Evolutionary conservation across 2,113 vertebrate genomes (phyloP).

Genomic region (Sula dactylatra): DNA sequence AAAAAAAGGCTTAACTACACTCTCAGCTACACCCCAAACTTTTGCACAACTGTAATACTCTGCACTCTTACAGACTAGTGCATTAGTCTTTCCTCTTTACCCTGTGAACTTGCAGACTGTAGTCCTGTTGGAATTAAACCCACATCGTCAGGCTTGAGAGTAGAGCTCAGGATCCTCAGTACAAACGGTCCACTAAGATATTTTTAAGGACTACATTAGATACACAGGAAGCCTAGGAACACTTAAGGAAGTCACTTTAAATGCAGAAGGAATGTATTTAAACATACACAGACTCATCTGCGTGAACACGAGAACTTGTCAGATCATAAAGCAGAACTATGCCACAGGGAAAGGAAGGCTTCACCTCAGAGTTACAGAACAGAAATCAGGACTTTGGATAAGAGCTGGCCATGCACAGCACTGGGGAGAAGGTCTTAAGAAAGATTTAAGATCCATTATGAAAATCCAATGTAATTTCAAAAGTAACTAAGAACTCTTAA

Average conservation of each 20-base stretch:
- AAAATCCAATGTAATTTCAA: neutral
- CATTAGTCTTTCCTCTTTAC: neutral
- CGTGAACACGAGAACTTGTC: neutral
- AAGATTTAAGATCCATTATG: neutral
- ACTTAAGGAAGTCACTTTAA: neutral
- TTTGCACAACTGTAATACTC: neutral
- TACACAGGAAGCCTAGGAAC: neutral
- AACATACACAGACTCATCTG: neutral
- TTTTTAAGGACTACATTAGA: neutral
- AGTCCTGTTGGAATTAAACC: neutral
- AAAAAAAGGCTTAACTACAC: neutral
- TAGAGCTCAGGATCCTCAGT: neutral
- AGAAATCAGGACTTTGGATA: neutral
- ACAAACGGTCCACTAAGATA: neutral
- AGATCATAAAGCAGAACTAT: neutral
- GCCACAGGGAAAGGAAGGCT: neutral
- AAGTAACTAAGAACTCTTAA: neutral
- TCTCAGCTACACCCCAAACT: neutral
- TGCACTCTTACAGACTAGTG: neutral
- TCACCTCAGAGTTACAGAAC: neutral
- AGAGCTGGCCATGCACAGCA: neutral
- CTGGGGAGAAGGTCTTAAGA: neutral
- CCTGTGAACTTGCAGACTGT: neutral
- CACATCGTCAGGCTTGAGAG: neutral
- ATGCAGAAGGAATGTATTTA: neutral